phyloP scores from a whole-genome alignment of 2,113 vertebrate species.

The Sebastes schlegelii region DNA sequence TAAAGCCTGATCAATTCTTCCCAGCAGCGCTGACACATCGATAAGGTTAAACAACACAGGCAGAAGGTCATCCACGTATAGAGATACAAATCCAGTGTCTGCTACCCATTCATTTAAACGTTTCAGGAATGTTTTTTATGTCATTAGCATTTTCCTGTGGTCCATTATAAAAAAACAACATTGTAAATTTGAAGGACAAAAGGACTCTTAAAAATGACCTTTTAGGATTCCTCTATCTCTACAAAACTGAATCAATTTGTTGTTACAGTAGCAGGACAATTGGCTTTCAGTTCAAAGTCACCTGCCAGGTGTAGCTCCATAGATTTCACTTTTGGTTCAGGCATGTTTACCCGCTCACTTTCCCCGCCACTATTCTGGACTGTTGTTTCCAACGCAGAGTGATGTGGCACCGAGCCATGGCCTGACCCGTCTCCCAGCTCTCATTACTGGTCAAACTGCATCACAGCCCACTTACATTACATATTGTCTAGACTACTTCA shows the following conservation, averaged over 20 bases:
- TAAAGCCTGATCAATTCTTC: not conserved
- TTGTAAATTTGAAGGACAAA: not conserved
- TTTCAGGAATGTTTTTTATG: not conserved
- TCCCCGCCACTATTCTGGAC: not conserved
- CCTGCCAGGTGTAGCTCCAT: not conserved
- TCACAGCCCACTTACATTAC: slow-evolving; percentile 55
- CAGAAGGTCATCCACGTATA: slow-evolving; percentile 1
- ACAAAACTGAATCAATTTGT: not conserved
- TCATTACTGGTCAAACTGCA: slow-evolving; percentile 57
- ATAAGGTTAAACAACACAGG: not conserved
- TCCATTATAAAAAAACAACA: not conserved
- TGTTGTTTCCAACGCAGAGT: slow-evolving; percentile 8
- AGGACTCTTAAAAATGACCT: not conserved
- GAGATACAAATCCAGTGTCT: not conserved
- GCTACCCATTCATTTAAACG: not conserved
- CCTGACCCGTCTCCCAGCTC: slow-evolving; percentile 54
- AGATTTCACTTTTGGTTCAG: slow-evolving; percentile 1
- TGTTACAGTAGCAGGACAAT: not conserved
- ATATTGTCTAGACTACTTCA: slow-evolving; percentile 56
- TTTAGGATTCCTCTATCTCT: not conserved
- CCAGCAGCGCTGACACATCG: not conserved
- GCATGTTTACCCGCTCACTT: not conserved
- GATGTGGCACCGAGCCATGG: slow-evolving; percentile 19
- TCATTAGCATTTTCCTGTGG: not conserved
- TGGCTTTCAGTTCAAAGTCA: not conserved